Conservation (phyloP, 2,113 vertebrate species). For the Forbesichthys agassizii region DNA sequence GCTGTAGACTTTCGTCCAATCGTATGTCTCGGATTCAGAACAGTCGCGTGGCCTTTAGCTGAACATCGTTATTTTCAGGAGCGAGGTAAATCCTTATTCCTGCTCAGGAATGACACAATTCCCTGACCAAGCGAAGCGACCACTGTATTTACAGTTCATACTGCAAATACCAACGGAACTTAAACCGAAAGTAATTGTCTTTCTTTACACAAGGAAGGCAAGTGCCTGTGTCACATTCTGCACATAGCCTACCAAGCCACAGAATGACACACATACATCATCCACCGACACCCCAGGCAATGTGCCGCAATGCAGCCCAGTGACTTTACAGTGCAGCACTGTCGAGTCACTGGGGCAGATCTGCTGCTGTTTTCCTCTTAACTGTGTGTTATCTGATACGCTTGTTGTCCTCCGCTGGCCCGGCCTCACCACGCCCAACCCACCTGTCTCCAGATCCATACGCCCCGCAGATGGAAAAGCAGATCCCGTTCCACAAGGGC, state of each 20-base stretch:
- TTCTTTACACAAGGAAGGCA: neutral
- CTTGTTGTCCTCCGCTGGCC: slow-evolving; percentile 2
- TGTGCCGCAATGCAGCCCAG: slow-evolving; percentile 52
- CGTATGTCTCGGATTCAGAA: no score
- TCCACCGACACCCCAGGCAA: neutral
- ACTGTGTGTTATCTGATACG: slow-evolving; percentile 51
- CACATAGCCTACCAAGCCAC: neutral
- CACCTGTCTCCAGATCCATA: slow-evolving; percentile 79
- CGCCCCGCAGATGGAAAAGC: slow-evolving; percentile 75
- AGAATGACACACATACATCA: no score
- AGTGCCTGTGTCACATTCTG: neutral
- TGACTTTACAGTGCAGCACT: slow-evolving; percentile 25
- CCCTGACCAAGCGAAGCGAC: no score
- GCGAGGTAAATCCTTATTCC: neutral
- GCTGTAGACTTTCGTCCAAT: no score
- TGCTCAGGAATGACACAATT: neutral
- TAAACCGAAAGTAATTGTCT: neutral
- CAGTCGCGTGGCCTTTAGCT: no score
- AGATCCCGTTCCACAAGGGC: slow-evolving; percentile 85
- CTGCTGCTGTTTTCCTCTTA: neutral
- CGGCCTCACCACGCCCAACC: slow-evolving; percentile 10
- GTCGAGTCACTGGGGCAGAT: neutral
- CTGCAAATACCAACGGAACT: no score
- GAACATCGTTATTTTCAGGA: neutral
- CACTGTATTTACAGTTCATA: no score